Evolutionary conservation across 1,140 invertebrate genomes (phyloP).

Genomic region (Homalodisca vitripennis): DNA sequence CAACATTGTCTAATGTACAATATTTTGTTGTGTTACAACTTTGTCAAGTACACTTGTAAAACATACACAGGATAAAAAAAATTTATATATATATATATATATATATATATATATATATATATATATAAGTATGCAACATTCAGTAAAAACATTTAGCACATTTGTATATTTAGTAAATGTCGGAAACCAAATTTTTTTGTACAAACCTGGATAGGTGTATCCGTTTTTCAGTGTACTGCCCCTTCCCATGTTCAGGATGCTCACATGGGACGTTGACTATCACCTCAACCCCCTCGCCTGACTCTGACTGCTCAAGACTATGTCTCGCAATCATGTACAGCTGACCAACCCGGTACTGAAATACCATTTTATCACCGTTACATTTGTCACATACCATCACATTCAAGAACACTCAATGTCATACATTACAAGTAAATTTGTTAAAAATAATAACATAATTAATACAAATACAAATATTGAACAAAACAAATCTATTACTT

Average conservation of each 20-base stretch:
- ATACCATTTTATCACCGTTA: slow-evolving; percentile 6
- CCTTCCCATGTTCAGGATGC: slow-evolving; percentile 76
- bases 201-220: slow-evolving; percentile 91
- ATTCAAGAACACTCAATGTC: slow-evolving; percentile 23
- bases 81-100: no score
- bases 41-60: no score
- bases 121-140: no score
- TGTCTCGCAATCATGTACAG: slow-evolving; percentile 94
- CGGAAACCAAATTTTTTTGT: slow-evolving; percentile 37
- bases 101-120: no score
- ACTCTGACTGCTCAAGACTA: slow-evolving; percentile 85
- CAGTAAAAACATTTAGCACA: no score
- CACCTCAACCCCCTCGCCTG: slow-evolving; percentile 91
- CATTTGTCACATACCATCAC: neutral
- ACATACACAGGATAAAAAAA: no score
- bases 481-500: slow-evolving; percentile 24
- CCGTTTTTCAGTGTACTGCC: slow-evolving; percentile 89
- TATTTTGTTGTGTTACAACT: no score
- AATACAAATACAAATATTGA: slow-evolving; percentile 12
- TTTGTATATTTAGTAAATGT: no score
- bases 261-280: slow-evolving; percentile 78
- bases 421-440: slow-evolving; percentile 21
- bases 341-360: slow-evolving; percentile 87
- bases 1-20: no score
- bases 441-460: neutral